phyloP scores from a whole-genome alignment of 2,797 vertebrate species.

The Rhyacichthys aspro region DNA sequence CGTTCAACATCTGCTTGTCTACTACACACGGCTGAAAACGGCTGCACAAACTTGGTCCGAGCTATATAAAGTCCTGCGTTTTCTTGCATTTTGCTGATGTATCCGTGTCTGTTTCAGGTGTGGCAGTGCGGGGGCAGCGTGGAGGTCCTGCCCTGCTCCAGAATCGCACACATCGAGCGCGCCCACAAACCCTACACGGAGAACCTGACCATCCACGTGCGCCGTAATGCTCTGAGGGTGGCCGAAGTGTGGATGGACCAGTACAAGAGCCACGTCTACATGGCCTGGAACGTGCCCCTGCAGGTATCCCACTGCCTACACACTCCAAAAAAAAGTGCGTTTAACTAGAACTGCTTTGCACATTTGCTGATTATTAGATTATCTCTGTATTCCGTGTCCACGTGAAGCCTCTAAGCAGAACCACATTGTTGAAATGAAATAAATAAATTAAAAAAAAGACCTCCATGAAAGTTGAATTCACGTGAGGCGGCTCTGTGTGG shows the following conservation, averaged over 20 bases:
- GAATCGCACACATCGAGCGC: slow-evolving; percentile 94
- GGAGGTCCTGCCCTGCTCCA: slow-evolving; percentile 93
- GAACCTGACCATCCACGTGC: slow-evolving; percentile 89
- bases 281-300: slow-evolving; percentile 96
- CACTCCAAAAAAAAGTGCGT: no score
- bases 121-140: slow-evolving; percentile 96
- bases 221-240: slow-evolving; percentile 91
- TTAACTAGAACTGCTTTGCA: no score
- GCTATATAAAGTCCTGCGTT: not conserved
- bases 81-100: slow-evolving; percentile 1
- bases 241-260: slow-evolving; percentile 99
- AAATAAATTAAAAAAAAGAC: no score
- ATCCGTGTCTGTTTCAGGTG: slow-evolving; percentile 77
- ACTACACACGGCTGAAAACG: not conserved
- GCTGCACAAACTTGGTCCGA: slow-evolving; percentile 7
- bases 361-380: not conserved
- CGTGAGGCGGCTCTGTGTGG: not conserved
- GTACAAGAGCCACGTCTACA: slow-evolving; percentile 94
- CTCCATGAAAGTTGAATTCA: not conserved
- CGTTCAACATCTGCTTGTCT: slow-evolving; percentile 11
- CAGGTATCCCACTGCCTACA: slow-evolving; percentile 78
- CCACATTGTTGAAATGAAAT: not conserved
- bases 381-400: not conserved
- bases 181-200: slow-evolving; percentile 95
- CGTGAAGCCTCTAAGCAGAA: not conserved